phyloP scores from a whole-genome alignment of 2,888 invertebrate genomes.

The Caenorhabditis sulstoni region DNA sequence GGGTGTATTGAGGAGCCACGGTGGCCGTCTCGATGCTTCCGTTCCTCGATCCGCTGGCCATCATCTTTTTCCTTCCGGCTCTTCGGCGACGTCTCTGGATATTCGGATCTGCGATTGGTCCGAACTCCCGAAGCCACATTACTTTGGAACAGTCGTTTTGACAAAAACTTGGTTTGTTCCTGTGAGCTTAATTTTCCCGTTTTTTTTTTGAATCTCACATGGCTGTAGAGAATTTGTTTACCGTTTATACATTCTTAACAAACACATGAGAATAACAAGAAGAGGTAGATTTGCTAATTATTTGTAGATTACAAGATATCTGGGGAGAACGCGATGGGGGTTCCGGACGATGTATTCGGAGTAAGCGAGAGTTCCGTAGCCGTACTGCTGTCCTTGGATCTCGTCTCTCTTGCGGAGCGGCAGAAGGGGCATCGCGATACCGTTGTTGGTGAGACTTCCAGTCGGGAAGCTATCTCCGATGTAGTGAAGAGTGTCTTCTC shows the following conservation, averaged over 20 bases:
- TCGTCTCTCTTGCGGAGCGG: conserved; percentile 37
- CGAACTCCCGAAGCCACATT: too few relatives aligned
- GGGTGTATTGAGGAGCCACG: conserved; percentile 32
- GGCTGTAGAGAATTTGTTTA: too few relatives aligned
- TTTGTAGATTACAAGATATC: conserved; percentile 63
- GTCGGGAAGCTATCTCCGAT: conserved; percentile 47
- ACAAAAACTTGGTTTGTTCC: too few relatives aligned
- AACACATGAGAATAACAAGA: background rate
- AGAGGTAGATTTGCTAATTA: background rate
- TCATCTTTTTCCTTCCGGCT: conserved; percentile 33
- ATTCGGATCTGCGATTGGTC: too few relatives aligned
- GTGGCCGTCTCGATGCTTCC: conserved; percentile 35
- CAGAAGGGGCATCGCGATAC: conserved; percentile 62
- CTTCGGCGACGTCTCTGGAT: conserved; percentile 13
- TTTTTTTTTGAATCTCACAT: too few relatives aligned
- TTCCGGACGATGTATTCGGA: conserved; percentile 68
- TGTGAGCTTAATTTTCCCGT: too few relatives aligned
- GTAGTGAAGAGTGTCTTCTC: conserved; percentile 62
- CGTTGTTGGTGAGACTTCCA: conserved; percentile 53
- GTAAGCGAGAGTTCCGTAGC: conserved; percentile 37
- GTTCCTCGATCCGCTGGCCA: conserved; percentile 31
- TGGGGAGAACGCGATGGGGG: conserved; percentile 59
- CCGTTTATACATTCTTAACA: background rate
- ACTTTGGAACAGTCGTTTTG: too few relatives aligned
- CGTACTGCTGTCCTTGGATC: conserved; percentile 14